Evolutionary conservation across 2,113 vertebrate species (phyloP).

Genomic region (Lasiurus cinereus): DNA sequence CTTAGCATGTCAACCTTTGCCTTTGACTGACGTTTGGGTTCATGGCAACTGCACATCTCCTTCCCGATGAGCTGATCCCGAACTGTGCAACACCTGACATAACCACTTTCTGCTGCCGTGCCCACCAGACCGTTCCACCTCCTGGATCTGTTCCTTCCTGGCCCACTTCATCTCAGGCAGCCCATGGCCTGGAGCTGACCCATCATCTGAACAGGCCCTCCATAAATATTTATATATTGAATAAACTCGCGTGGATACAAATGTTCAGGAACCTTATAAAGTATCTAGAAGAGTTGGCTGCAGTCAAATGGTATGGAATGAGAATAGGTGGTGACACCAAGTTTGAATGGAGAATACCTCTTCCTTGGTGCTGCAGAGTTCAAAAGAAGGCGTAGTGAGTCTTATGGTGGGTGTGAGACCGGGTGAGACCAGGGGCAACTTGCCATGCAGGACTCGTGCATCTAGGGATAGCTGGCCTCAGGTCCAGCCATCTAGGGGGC

Average conservation of each 20-base stretch:
- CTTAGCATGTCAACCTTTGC: background rate
- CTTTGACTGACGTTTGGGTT: background rate
- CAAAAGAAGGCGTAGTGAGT: background rate
- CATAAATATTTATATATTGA: slow-evolving; percentile 66
- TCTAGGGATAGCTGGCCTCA: background rate
- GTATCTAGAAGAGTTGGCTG: background rate
- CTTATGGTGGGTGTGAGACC: background rate
- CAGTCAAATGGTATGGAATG: background rate
- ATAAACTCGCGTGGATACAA: slow-evolving; percentile 48
- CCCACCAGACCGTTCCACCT: background rate
- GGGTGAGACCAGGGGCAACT: background rate
- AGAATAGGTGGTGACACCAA: background rate
- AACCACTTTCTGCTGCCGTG: background rate
- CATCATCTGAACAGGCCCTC: background rate
- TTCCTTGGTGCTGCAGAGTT: background rate
- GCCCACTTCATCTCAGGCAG: background rate
- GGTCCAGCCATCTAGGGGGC: background rate
- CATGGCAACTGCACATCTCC: background rate
- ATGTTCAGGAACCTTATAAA: slow-evolving; percentile 55
- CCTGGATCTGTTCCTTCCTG: background rate
- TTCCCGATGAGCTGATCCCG: background rate
- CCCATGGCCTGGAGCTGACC: background rate
- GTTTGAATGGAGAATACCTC: background rate
- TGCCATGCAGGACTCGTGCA: background rate
- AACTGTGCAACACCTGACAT: background rate